Base-by-base conservation (phyloP, 2,113 vertebrate species). In the Nibea coibor region DNA sequence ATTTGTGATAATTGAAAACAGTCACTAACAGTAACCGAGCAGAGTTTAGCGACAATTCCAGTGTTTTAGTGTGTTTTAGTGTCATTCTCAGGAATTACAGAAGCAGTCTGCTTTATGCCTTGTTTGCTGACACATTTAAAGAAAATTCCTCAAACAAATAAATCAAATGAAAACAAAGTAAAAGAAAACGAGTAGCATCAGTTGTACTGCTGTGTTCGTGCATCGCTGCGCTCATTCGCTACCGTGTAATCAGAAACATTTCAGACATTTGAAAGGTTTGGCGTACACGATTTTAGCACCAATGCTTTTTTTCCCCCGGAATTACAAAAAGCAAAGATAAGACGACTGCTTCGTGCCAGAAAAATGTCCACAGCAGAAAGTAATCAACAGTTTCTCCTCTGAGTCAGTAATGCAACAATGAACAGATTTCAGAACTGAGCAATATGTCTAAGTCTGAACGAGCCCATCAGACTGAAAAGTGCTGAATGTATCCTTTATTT, bases 281-380 rank as follows among this genome's bases (percentile, higher is more conserved):
- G 6, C 3, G 0, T 57, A 39, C 8, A 54, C 45, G 65, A 48
- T 42, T 82, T 43, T 50, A 7, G 69, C 31, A 26, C 56, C 14
- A 47, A 22, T 61, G 24, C 15, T 31, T 66, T 77, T 31, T 31
- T n/a, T 8, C 19, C 45, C 1, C 45, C 2, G 59, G 35, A 82
- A 75, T 79, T 72, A 75, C 53, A 71, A 78, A 75, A 75, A 63
- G 75, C 8, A 62, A 16, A 72, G 84, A 83, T 72, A 72, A 82
- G 59, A 71, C 17, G 10, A 0, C 15, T 75, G 70, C 70, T 75
- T 12, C 0, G n/a, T 54, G 69, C 64, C 42, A 45, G 51, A 54
- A 78, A 74, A n/a, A 4, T 61, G 47, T 58, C 31, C 11, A 50
- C 45, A 63, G 17, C 16, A 80, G 42, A 80, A 83, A 72, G 67